Conservation (phyloP, 2,888 invertebrate species). For the Sminthurides aquaticus region DNA sequence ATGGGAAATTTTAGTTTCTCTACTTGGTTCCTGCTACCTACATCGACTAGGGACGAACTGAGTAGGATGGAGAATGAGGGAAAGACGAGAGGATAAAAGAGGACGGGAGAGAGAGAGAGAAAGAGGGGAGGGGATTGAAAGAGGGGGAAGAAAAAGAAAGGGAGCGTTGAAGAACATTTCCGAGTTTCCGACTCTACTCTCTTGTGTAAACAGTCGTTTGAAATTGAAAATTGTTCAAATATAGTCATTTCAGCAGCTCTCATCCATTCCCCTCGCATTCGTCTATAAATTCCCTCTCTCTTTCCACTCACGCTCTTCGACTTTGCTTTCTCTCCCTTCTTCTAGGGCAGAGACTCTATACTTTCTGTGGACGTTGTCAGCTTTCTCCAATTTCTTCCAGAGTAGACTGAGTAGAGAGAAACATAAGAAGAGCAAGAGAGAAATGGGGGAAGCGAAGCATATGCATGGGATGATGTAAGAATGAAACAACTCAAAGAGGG, state of each 20-base stretch:
- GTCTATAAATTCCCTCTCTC: slow-evolving; percentile 1
- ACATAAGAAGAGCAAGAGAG: no score
- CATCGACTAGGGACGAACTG: no score
- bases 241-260: slow-evolving; percentile 31
- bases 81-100: neutral
- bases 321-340: neutral
- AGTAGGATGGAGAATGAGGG: no score
- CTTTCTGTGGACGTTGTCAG: neutral
- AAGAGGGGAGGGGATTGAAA: neutral
- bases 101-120: slow-evolving; percentile 3
- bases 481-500: no score
- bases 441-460: no score
- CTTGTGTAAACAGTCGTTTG: slow-evolving; percentile 42
- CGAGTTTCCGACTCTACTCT: slow-evolving; percentile 33
- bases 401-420: no score
- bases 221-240: slow-evolving; percentile 44
- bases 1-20: no score
- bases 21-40: no score
- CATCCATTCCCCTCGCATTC: neutral
- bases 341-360: neutral
- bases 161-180: neutral
- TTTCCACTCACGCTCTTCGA: neutral
- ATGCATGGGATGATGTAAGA: no score
- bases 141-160: slow-evolving; percentile 4
- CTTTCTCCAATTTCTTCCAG: neutral